Evolutionary conservation across 2,797 vertebrate species (phyloP), one percentile per base, ranked within the genome.

Genomic region (Schizothorax lantsangensis): DNA sequence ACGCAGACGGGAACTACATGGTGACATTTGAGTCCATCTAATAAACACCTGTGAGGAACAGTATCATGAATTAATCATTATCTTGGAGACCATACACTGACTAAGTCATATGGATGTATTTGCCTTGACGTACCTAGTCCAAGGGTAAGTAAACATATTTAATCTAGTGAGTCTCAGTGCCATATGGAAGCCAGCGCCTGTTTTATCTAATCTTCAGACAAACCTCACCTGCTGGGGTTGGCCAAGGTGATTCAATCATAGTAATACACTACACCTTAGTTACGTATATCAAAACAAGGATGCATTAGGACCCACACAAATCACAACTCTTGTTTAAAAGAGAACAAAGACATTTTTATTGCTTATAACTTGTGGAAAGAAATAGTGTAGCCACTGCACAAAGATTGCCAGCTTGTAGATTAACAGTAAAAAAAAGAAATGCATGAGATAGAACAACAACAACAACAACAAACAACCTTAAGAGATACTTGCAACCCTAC

Each of bases 191-290:
- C 83, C 74, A 75, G 62, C 57, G n/a, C 36, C 66, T 52, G 68
- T 87, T 43, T 54, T 74, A 54, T 78, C 79, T 84, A 85, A 91
- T 88, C 72, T 85, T 77, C 77, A 84, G 86, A 77, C 88, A 85
- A 88, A 69, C 66, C 72, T 30, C 77, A 89, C 38, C 81, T 84
- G 86, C 81, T 84, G 78, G 59, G 73, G 68, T 79, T 81, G 5
- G 66, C 66, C 36, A 30, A n/a, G 52, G 62, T 64, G 80, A 86
- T 66, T 79, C 72, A 79, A 57, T n/a, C 47, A 82, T 72, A 81
- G 69, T 57, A 26, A 30, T 85, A 79, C 71, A 86, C 47, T 30
- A 77, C 21, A 49, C 33, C 12, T 68, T 21, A 68, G 43, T 68
- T 68, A n/a, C n/a, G n/a, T n/a, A 49, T 45, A 49, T 45, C 43